Percentiles rank a stretch among this genome's conserved stretches.
phyloP scores from a whole-genome alignment of 2,888 invertebrate species.

The Drosophila conformis region DNA sequence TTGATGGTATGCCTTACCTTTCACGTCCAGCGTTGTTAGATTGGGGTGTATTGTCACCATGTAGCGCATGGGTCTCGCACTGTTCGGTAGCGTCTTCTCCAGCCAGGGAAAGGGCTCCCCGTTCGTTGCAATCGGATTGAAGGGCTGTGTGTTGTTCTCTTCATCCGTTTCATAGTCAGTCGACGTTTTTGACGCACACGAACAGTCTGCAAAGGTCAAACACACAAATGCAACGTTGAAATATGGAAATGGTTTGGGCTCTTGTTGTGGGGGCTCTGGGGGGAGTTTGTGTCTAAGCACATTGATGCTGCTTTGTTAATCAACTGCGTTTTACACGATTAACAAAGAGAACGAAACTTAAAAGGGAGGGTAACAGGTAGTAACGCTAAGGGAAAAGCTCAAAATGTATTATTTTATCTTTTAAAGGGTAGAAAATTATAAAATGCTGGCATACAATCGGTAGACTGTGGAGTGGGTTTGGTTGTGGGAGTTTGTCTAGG shows the following conservation, averaged over 20 bases:
- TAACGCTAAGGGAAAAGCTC: constrained; percentile 28
- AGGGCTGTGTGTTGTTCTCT: constrained; percentile 87
- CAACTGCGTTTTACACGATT: constrained; percentile 76
- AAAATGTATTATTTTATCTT: background rate
- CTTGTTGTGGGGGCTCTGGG: constrained; percentile 34
- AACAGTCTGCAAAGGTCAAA: constrained; percentile 87
- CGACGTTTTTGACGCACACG: constrained; percentile 89
- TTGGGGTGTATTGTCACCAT: constrained; percentile 96
- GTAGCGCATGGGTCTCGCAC: constrained; percentile 92
- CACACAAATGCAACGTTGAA: constrained; percentile 38
- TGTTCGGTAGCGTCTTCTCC: constrained; percentile 91
- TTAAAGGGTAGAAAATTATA: constrained; percentile 6
- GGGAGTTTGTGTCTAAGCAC: constrained; percentile 67
- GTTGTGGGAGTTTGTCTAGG: constrained; percentile 14
- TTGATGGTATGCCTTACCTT: constrained; percentile 87
- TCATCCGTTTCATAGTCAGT: constrained; percentile 88
- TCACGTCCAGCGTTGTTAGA: constrained; percentile 94
- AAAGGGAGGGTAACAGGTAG: constrained; percentile 3
- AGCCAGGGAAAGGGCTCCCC: constrained; percentile 92
- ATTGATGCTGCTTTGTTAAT: constrained; percentile 61
- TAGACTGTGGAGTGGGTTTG: constrained; percentile 9
- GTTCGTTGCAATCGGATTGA: constrained; percentile 90
- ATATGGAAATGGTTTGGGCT: constrained; percentile 19
- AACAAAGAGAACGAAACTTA: constrained; percentile 57
- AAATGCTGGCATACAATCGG: constrained; percentile 55